Evolutionary conservation across 2,797 vertebrate genomes (phyloP).

Genomic region (Typhlichthys eigenmanni): DNA sequence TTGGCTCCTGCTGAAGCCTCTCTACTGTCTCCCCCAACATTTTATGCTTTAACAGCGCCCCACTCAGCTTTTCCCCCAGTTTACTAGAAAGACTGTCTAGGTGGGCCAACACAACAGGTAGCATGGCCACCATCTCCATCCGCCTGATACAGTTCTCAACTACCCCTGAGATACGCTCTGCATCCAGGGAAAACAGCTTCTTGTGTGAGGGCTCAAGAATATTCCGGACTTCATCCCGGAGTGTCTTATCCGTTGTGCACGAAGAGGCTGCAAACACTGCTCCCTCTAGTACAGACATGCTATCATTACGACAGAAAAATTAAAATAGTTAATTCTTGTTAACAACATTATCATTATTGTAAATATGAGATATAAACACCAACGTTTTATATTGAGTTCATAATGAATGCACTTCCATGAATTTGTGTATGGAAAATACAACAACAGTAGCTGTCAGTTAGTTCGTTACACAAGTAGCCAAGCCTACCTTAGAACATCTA

Average conservation of each 20-base stretch:
- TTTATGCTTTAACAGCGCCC: slow-evolving; percentile 63
- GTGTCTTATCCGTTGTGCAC: slow-evolving; percentile 32
- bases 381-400: too few species aligned
- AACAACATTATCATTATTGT: too few species aligned
- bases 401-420: too few species aligned
- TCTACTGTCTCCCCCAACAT: slow-evolving; percentile 57
- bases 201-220: slow-evolving; percentile 43
- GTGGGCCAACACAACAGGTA: slow-evolving; percentile 52
- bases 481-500: background rate
- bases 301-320: slow-evolving; percentile 1
- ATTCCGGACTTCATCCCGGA: slow-evolving; percentile 35
- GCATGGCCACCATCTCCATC: slow-evolving; percentile 72
- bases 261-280: background rate
- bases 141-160: slow-evolving; percentile 80
- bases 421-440: too few species aligned
- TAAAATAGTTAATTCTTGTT: too few species aligned
- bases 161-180: slow-evolving; percentile 73
- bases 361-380: too few species aligned
- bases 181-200: slow-evolving; percentile 69
- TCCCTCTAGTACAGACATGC: slow-evolving; percentile 40
- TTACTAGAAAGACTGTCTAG: slow-evolving; percentile 26
- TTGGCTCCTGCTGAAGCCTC: slow-evolving; percentile 15
- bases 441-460: too few species aligned
- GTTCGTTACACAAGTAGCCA: too few species aligned
- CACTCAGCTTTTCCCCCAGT: slow-evolving; percentile 49